A percentile compares a stretch with the other conserved stretches of the same genome.
phyloP scores from a whole-genome alignment of 2,797 vertebrate genomes.

The Helostoma temminkii region DNA sequence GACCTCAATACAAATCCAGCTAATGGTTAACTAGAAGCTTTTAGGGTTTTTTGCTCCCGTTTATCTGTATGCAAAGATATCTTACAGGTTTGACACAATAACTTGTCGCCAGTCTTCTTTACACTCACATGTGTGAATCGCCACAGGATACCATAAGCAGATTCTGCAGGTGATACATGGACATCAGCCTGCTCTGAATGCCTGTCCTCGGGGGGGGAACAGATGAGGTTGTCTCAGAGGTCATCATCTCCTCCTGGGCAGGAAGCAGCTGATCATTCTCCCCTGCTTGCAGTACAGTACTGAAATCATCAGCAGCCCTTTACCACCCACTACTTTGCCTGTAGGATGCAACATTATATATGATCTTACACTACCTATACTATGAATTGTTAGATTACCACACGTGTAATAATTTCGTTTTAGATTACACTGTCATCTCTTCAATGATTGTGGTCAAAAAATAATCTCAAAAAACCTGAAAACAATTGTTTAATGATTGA shows the following conservation, averaged over 20 bases:
- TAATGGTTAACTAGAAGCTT: slow-evolving; percentile 31
- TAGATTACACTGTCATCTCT: neutral
- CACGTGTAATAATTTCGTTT: slow-evolving; percentile 38
- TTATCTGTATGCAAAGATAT: slow-evolving; percentile 41
- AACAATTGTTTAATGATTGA: neutral
- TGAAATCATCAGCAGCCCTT: slow-evolving; percentile 16
- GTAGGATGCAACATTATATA: slow-evolving; percentile 3
- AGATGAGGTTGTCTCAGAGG: slow-evolving; percentile 71
- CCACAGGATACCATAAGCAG: slow-evolving; percentile 29
- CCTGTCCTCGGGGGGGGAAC: slow-evolving; percentile 48
- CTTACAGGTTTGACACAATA: slow-evolving; percentile 34
- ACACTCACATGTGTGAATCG: slow-evolving; percentile 39
- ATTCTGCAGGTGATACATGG: slow-evolving; percentile 56
- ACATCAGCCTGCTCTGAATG: slow-evolving; percentile 30
- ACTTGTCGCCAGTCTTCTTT: slow-evolving; percentile 14
- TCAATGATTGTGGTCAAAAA: neutral
- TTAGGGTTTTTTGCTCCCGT: slow-evolving; percentile 1
- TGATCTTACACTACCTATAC: neutral
- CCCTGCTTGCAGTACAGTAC: slow-evolving; percentile 43
- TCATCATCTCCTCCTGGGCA: slow-evolving; percentile 53
- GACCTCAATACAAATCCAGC: slow-evolving; percentile 47
- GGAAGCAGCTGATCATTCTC: slow-evolving; percentile 45
- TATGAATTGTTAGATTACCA: no score
- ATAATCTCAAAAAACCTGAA: no score
- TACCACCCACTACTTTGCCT: slow-evolving; percentile 12